Conservation (phyloP, 2,113 vertebrate genomes). For the Halcyon malimbica region DNA sequence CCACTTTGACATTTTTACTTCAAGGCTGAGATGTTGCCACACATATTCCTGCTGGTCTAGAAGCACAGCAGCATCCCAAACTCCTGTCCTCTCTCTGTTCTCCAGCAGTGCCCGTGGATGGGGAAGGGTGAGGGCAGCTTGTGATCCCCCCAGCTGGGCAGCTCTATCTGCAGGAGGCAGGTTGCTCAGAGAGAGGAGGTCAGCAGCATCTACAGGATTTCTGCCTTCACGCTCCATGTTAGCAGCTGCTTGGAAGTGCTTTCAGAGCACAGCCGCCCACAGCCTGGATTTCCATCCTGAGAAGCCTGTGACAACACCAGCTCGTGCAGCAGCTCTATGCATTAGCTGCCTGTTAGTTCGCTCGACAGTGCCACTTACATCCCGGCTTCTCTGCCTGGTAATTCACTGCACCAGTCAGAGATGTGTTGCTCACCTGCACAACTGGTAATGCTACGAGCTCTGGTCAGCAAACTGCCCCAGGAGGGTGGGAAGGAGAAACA, state of each 20-base stretch:
- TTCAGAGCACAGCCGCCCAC: neutral
- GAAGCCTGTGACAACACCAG: neutral
- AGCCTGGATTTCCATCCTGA: neutral
- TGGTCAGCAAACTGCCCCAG: neutral
- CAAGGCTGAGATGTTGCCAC: neutral
- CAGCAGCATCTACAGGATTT: neutral
- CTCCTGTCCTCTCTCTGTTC: neutral
- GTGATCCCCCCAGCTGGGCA: neutral
- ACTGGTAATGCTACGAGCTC: neutral
- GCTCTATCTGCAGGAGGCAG: neutral
- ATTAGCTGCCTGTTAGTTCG: neutral
- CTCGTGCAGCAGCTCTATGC: neutral
- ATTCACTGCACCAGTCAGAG: accelerated
- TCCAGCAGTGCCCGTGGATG: neutral
- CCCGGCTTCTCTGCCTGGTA: neutral
- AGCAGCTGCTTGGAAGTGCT: neutral
- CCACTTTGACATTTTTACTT: neutral
- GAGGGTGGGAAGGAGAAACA: neutral
- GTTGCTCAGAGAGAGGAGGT: neutral
- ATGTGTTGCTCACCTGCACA: neutral
- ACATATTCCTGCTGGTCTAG: neutral
- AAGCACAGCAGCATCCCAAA: neutral
- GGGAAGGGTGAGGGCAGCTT: neutral
- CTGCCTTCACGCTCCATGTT: neutral
- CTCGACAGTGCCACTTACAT: neutral